Base-by-base conservation (phyloP, 2,113 vertebrate genomes). In the Galeopterus variegatus region DNA sequence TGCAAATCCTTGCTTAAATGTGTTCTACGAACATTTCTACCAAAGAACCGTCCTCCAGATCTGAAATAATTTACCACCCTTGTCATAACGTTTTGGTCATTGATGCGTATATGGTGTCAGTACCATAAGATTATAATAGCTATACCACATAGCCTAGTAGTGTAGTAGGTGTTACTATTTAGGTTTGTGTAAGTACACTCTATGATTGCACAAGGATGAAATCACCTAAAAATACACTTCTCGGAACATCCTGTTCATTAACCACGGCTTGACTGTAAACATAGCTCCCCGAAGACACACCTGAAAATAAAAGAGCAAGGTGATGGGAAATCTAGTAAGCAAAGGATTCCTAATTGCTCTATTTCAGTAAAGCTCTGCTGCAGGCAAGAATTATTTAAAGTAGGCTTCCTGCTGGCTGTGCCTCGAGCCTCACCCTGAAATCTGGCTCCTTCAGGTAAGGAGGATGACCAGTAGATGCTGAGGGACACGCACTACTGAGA, bases 381-480 rank as follows among this genome's bases (percentile, higher is more conserved):
- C 92, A 70, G 87, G 92, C 90, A 94, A 72, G 77, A 94, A 76
- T 94, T 87, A 88, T 93, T 96, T 77, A 64, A 96, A 93, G 83
- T 50, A 31, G 15, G 36, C 79, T 97, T 70, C 90, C 94, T 95
- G n/a, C 77, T 97, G 75, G 86, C 70, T 69, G 26, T 97, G 70
- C 88, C 91, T 95, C 62, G 80, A 77, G 95, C 82, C 41, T 52
- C 73, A 45, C 48, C 90, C 50, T 91, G 64, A 89, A 90, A 64
- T 80, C 31, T 64, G 90, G 41, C 45, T 84, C 54, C 65, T 90
- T 60, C 23, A n/a, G 14, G 21, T n/a, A 11, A 64, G 19, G 28
- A 95, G 31, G 3, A 26, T 56, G 45, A 12, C 11, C 15, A 36
- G 41, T 36, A 70, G 36, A 31, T 60, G 31, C 41, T 62, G 4